Conservation (phyloP, 2,113 vertebrate species). For the Baryphthengus martii region DNA sequence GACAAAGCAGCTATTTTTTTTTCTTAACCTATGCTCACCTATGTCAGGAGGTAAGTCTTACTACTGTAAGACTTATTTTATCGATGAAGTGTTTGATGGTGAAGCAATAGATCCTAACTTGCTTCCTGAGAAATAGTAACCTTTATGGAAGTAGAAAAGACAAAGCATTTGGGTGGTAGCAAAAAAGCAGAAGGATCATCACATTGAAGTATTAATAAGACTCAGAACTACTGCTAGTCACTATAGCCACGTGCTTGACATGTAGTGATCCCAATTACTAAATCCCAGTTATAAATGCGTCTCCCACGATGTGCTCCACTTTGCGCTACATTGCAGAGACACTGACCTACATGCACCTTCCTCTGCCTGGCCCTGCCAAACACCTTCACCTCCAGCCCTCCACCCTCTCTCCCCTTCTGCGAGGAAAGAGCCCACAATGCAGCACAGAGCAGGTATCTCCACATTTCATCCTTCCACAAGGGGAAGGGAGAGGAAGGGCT, state of each 20-base stretch:
- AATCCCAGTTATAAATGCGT: neutral
- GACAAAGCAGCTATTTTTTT: neutral
- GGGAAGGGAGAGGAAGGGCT: neutral
- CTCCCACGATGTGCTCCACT: neutral
- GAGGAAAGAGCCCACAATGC: neutral
- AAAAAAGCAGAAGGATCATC: neutral
- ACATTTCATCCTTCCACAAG: neutral
- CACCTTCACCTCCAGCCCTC: neutral
- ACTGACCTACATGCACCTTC: neutral
- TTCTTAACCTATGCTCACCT: neutral
- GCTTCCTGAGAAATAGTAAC: neutral
- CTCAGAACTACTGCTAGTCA: neutral
- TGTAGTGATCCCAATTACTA: neutral
- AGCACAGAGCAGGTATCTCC: rapidly evolving
- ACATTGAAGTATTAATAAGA: neutral
- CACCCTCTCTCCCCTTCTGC: neutral
- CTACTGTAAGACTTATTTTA: neutral
- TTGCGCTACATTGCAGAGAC: neutral
- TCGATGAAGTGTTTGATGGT: neutral
- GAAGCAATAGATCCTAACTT: neutral
- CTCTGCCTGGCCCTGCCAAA: neutral
- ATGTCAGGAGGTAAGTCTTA: neutral
- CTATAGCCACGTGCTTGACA: rapidly evolving
- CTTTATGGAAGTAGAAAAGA: neutral
- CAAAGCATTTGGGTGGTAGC: neutral